Conservation (phyloP, 2,888 invertebrate species). For the Dromius quadrimaculatus region DNA sequence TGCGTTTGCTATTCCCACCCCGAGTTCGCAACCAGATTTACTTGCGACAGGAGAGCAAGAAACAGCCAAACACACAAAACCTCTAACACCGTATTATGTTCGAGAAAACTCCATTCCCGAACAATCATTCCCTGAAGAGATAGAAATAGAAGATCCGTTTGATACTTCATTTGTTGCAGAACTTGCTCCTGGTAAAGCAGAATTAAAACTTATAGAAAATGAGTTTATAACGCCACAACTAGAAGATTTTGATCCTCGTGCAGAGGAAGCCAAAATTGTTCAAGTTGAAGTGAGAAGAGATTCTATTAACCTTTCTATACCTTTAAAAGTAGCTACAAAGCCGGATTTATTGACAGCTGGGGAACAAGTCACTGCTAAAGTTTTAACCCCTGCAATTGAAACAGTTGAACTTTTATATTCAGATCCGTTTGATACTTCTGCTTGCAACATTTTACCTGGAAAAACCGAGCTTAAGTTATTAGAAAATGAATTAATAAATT, state of each 20-base stretch:
- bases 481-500: constrained; percentile 78
- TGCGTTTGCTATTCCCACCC: constrained; percentile 73
- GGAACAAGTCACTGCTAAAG: constrained; percentile 76
- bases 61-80: constrained; percentile 73
- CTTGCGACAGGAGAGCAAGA: constrained; percentile 72
- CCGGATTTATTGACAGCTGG: constrained; percentile 68
- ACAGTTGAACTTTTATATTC: constrained; percentile 68
- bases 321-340: constrained; percentile 55
- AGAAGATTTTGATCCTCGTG: constrained; percentile 71
- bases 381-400: constrained; percentile 75
- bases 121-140: constrained; percentile 67
- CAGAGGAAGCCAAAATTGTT: constrained; percentile 61
- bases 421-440: constrained; percentile 92
- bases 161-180: constrained; percentile 75
- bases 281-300: constrained; percentile 55
- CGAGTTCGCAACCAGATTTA: constrained; percentile 67
- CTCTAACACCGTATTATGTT: constrained; percentile 85
- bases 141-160: constrained; percentile 71
- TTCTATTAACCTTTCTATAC: constrained; percentile 36
- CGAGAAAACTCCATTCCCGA: constrained; percentile 73
- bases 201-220: constrained; percentile 71
- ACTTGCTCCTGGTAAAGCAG: constrained; percentile 70
- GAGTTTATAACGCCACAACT: constrained; percentile 65
- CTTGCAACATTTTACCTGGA: constrained; percentile 79
- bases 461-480: constrained; percentile 83